These are phyloP conservation scores for Halictus rubicundus DNA, from an alignment of 1,140 invertebrate genomes.

Conservation along the genomic window DNA sequence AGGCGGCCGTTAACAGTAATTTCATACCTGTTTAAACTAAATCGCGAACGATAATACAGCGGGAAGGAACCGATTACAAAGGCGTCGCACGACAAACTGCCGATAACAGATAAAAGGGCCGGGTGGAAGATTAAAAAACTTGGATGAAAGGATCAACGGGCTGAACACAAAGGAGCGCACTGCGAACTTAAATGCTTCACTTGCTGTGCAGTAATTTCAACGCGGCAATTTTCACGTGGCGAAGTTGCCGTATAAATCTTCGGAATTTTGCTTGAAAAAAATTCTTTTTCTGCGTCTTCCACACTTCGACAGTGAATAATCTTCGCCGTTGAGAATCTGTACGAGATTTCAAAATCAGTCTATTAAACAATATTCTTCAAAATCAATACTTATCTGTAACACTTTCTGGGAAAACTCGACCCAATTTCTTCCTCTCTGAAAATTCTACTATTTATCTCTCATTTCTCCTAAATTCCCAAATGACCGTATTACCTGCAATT, in stretches of 20 bases:
- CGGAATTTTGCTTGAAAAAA: not conserved
- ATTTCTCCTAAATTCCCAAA: too few relatives aligned
- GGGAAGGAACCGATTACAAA: slow-evolving; percentile 25
- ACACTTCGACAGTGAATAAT: too few relatives aligned
- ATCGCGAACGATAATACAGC: slow-evolving; percentile 31
- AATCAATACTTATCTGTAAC: too few relatives aligned
- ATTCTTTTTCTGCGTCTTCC: too few relatives aligned
- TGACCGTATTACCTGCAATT: too few relatives aligned
- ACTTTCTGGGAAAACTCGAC: too few relatives aligned
- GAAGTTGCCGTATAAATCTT: not conserved
- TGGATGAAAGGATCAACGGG: slow-evolving; percentile 10
- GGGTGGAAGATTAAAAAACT: slow-evolving; percentile 23
- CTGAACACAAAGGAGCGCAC: not conserved
- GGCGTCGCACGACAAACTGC: slow-evolving; percentile 24
- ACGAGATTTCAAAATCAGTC: too few relatives aligned
- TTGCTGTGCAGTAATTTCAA: not conserved
- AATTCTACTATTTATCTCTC: too few relatives aligned
- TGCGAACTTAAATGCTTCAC: not conserved
- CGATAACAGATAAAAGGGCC: slow-evolving; percentile 31
- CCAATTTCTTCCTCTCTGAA: too few relatives aligned
- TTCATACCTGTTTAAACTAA: slow-evolving; percentile 32
- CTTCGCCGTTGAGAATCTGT: too few relatives aligned
- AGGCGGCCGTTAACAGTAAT: slow-evolving; percentile 28
- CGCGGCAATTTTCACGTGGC: slow-evolving; percentile 2
- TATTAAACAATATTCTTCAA: too few relatives aligned